Conservation (phyloP, 23 tunicate species). For the Corella eumyota region DNA sequence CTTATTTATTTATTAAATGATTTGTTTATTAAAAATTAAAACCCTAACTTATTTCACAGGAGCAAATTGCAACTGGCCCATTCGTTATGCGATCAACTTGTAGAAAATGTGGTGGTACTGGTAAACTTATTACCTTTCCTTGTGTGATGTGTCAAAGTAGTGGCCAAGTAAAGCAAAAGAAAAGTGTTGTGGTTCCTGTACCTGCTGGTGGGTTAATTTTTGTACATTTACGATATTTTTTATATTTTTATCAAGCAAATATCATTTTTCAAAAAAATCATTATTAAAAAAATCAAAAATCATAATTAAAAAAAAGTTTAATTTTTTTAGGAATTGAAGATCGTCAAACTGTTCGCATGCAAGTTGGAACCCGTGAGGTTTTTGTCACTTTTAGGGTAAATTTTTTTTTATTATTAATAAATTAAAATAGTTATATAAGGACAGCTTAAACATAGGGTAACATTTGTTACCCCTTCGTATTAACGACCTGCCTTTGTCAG, state of each 20-base stretch:
- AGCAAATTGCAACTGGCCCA: conserved; percentile 86
- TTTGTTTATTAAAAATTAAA: too few relatives aligned
- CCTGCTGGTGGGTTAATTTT: conserved; percentile 61
- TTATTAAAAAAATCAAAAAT: neutral
- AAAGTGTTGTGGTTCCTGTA: conserved; percentile 73
- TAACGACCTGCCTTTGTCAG: too few relatives aligned
- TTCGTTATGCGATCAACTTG: conserved; percentile 93
- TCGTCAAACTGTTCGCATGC: conserved; percentile 87
- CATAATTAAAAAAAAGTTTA: too few relatives aligned
- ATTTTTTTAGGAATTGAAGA: conserved; percentile 71
- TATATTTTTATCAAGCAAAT: neutral
- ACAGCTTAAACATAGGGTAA: too few relatives aligned
- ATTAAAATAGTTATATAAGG: too few relatives aligned
- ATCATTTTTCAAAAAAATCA: neutral
- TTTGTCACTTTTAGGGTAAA: conserved; percentile 84
- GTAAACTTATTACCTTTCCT: conserved; percentile 72
- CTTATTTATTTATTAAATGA: too few relatives aligned
- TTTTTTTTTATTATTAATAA: too few relatives aligned
- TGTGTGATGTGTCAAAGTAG: conserved; percentile 51
- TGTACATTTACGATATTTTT: too few relatives aligned
- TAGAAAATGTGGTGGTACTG: conserved; percentile 88
- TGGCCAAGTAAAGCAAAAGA: conserved; percentile 72
- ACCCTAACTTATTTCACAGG: conserved; percentile 17
- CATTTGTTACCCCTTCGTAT: too few relatives aligned
- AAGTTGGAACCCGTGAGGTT: conserved; percentile 82